Base-by-base conservation (phyloP, 2,113 vertebrate species). In the Planiliza haematocheilus region DNA sequence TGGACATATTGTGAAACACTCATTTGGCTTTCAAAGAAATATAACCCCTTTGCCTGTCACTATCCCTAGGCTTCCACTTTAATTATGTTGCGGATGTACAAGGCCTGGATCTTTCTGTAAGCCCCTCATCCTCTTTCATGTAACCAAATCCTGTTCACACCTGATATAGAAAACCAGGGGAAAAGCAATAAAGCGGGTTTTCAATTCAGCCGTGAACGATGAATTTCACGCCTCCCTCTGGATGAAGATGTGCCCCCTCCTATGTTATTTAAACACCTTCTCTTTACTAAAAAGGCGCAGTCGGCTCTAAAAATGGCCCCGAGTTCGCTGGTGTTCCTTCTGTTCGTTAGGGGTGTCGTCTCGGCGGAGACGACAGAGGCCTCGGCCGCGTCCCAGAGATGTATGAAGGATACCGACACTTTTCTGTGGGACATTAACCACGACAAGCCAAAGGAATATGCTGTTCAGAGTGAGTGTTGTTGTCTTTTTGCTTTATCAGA, bases 381-480 rank as follows among this genome's bases (percentile, higher is more conserved):
- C 60, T 43, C 82, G 39, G 92, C 90, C 20, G 60, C 93, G 62
- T 92, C 94, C 21, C 56, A 77, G 11, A 91, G 70, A 79, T 96
- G 96, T 79, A 46, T 82, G 55, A 84, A 89, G 71, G 95, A 96
- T 36, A 91, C 89, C 24, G 46, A 76, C 1, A 68, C 79, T 21
- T 96, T 96, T 72, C 92, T 96, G 52, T 74, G 61, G 46, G 95
- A 97, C 60, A 81, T 97, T 30, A 92, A 93, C 55, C 92, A 91
- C 50, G 84, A 84, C 62, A 77, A 72, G 7, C 94, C 95, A 30
- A 90, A 92, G 70, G 80, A 92, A 46, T 95, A 96, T n/a, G 94
- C 95, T 12, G 86, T 93, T 37, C 81, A 87, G 77, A 96, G 96
- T 97, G 93, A 96, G 96, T 96, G 30, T 10, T 49, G 16, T 18